phyloP scores from a whole-genome alignment of 1,140 invertebrate genomes.

The Adoxophyes honmai region DNA sequence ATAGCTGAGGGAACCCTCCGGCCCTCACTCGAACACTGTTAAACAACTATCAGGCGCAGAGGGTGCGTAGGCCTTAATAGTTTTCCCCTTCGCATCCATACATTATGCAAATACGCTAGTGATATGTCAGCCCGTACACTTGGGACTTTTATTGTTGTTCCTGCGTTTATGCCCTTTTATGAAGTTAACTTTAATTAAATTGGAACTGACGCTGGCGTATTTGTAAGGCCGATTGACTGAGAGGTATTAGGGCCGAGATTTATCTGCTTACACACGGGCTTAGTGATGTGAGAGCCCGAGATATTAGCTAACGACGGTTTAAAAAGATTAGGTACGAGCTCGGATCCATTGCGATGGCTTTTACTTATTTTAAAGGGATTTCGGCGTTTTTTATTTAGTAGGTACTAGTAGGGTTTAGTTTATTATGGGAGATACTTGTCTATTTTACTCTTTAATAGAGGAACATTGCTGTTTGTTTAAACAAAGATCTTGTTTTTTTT shows the following conservation, averaged over 20 bases:
- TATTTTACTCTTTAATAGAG: too few species aligned
- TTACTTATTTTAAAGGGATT: neutral
- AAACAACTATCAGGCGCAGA: constrained; percentile 65
- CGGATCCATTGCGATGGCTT: neutral
- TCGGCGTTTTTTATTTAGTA: too few species aligned
- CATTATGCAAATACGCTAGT: constrained; percentile 74
- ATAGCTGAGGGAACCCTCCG: constrained; percentile 36
- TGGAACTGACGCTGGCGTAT: constrained; percentile 46
- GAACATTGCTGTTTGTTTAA: too few species aligned
- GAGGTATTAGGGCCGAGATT: constrained; percentile 60
- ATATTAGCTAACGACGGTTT: constrained; percentile 1
- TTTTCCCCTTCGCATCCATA: constrained; percentile 64
- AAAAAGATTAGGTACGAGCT: constrained; percentile 1
- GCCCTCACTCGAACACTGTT: constrained; percentile 47
- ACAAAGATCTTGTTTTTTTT: too few species aligned
- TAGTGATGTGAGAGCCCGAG: constrained; percentile 22
- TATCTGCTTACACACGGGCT: constrained; percentile 49
- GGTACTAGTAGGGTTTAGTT: too few species aligned
- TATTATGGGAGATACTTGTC: too few species aligned
- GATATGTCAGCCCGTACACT: constrained; percentile 70
- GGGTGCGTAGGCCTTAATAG: constrained; percentile 68
- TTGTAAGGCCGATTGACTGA: constrained; percentile 66
- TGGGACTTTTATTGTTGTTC: constrained; percentile 71
- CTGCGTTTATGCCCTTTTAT: constrained; percentile 70
- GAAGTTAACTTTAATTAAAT: constrained; percentile 76